These are phyloP conservation scores for Lerema accius DNA, from an alignment of 1,140 invertebrate genomes.

Conservation along the genomic window DNA sequence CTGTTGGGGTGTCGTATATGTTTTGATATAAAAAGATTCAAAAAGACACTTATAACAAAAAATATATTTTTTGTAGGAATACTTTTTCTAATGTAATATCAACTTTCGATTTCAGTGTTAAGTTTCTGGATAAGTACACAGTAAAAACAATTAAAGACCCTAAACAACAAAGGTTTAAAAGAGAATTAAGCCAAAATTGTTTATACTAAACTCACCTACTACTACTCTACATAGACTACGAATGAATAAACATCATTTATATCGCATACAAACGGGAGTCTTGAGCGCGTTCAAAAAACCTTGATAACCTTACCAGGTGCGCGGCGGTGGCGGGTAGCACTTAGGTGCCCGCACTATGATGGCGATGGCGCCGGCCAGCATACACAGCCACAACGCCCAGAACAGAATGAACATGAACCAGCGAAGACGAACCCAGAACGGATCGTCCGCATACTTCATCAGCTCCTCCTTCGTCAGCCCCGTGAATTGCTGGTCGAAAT, in stretches of 20 bases:
- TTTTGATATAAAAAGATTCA: too few relatives aligned
- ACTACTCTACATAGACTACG: too few relatives aligned
- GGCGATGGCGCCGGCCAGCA: slow-evolving; percentile 92
- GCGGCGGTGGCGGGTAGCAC: slow-evolving; percentile 87
- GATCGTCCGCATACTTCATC: slow-evolving; percentile 95
- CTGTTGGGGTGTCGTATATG: slow-evolving; percentile 50
- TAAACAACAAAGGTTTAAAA: neutral
- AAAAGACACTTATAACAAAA: too few relatives aligned
- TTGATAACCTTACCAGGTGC: slow-evolving; percentile 84
- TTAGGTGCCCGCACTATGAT: slow-evolving; percentile 94
- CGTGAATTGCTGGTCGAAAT: slow-evolving; percentile 84
- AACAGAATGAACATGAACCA: slow-evolving; percentile 94
- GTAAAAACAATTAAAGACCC: neutral
- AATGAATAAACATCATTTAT: too few relatives aligned
- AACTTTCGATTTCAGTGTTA: too few relatives aligned
- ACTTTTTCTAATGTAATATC: too few relatives aligned
- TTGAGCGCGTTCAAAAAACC: too few relatives aligned
- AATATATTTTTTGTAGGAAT: too few relatives aligned
- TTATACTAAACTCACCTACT: too few relatives aligned
- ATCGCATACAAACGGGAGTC: too few relatives aligned
- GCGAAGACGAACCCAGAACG: slow-evolving; percentile 94
- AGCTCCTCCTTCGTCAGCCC: slow-evolving; percentile 96
- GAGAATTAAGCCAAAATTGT: slow-evolving; percentile 8
- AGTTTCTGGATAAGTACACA: too few relatives aligned
- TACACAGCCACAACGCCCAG: slow-evolving; percentile 93